Evolutionary conservation across 2,888 invertebrate species (phyloP).

Genomic region (Herminia tarsipennalis): DNA sequence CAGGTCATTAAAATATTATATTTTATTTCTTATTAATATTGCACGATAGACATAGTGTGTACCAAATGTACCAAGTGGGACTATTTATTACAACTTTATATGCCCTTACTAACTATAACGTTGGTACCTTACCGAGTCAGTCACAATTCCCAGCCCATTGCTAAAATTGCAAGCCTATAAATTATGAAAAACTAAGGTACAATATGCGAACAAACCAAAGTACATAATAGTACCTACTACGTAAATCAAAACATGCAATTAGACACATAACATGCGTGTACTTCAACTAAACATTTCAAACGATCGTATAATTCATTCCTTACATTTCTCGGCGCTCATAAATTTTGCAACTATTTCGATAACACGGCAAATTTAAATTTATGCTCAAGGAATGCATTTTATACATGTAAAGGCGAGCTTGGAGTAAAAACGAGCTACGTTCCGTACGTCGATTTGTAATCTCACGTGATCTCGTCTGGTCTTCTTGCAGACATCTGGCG

Average conservation of each 20-base stretch:
- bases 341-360: slow-evolving; percentile 81
- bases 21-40: too few relatives aligned
- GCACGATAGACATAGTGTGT: too few relatives aligned
- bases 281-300: slow-evolving; percentile 55
- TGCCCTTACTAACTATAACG: too few relatives aligned
- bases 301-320: slow-evolving; percentile 66
- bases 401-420: slow-evolving; percentile 70
- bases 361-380: slow-evolving; percentile 80
- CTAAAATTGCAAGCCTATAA: too few relatives aligned
- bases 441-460: slow-evolving; percentile 54
- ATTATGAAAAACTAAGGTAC: not conserved
- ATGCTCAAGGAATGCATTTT: slow-evolving; percentile 76
- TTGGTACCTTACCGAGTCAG: too few relatives aligned
- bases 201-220: not conserved
- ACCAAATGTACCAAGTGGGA: too few relatives aligned
- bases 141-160: too few relatives aligned
- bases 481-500: slow-evolving; percentile 57
- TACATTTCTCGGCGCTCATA: slow-evolving; percentile 70
- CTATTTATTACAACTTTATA: too few relatives aligned
- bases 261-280: slow-evolving; percentile 60
- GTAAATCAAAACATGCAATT: slow-evolving; percentile 58
- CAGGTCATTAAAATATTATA: too few relatives aligned
- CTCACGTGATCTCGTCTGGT: slow-evolving; percentile 73
- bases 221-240: slow-evolving; percentile 22
- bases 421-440: slow-evolving; percentile 64